Evolutionary conservation across 2,113 vertebrate genomes (phyloP).

Genomic region (Anolis carolinensis): DNA sequence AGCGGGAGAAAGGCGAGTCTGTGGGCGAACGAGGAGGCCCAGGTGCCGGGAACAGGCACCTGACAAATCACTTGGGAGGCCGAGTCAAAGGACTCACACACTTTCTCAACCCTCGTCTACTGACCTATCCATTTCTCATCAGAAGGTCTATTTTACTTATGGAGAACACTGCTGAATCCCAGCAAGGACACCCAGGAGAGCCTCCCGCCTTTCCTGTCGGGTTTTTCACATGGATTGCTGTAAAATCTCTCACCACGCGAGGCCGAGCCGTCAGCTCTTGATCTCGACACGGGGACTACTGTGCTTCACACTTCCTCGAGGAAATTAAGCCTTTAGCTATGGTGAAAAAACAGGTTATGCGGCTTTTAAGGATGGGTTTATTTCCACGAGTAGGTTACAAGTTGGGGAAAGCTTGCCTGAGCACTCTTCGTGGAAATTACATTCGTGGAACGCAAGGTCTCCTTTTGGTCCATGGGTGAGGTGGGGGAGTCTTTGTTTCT

Average conservation of each 20-base stretch:
- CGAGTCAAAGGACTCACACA: no score
- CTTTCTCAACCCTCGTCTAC: no score
- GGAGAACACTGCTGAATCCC: no score
- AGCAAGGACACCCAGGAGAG: not conserved
- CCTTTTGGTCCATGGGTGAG: no score
- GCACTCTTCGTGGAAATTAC: not conserved
- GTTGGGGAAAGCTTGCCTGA: not conserved
- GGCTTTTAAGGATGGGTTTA: slow-evolving; percentile 12
- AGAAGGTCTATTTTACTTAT: no score
- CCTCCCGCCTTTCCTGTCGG: not conserved
- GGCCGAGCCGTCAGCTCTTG: slow-evolving; percentile 9
- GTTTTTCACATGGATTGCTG: slow-evolving; percentile 1
- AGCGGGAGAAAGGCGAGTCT: slow-evolving; percentile 32
- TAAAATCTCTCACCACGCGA: slow-evolving; percentile 22
- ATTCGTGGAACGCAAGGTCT: not conserved
- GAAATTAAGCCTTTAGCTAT: slow-evolving; percentile 29
- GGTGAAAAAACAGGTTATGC: slow-evolving; percentile 13
- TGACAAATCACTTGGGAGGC: no score
- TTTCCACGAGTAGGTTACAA: not conserved
- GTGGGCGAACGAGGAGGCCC: not conserved
- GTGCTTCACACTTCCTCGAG: not conserved
- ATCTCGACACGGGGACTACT: slow-evolving; percentile 39
- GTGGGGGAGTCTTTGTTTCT: no score
- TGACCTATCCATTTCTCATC: no score
- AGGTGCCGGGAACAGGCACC: not conserved